Evolutionary conservation across 2,113 vertebrate genomes (phyloP).

Genomic region (Gnathonemus longibarbis): DNA sequence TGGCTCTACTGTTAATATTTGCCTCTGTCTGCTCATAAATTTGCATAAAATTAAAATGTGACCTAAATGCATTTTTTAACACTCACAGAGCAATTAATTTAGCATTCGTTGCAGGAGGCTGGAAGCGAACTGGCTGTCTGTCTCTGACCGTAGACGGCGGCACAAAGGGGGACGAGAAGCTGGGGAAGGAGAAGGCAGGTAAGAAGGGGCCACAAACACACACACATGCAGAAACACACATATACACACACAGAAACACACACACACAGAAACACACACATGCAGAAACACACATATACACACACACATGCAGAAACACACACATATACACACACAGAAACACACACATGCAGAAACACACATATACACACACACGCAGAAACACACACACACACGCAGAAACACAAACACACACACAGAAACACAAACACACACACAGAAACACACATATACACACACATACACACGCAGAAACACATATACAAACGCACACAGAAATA

Average conservation of each 20-base stretch:
- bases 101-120: constrained; percentile 48
- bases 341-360: neutral
- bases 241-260: too few relatives aligned
- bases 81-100: constrained; percentile 63
- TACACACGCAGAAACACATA: neutral
- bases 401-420: too few relatives aligned
- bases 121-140: constrained; percentile 29
- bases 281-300: too few relatives aligned
- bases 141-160: constrained; percentile 20
- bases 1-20: constrained; percentile 62
- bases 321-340: neutral
- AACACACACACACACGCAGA: neutral
- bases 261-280: too few relatives aligned
- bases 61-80: constrained; percentile 70
- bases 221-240: neutral
- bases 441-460: too few relatives aligned
- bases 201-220: neutral
- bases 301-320: neutral
- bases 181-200: neutral
- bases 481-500: neutral
- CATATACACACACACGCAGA: neutral
- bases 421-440: too few relatives aligned
- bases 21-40: constrained; percentile 63
- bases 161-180: constrained; percentile 40
- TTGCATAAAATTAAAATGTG: constrained; percentile 68